A percentile compares a stretch with the other conserved stretches of the same genome.
phyloP scores from a whole-genome alignment of 2,113 vertebrate genomes.

The Clupea harengus region DNA sequence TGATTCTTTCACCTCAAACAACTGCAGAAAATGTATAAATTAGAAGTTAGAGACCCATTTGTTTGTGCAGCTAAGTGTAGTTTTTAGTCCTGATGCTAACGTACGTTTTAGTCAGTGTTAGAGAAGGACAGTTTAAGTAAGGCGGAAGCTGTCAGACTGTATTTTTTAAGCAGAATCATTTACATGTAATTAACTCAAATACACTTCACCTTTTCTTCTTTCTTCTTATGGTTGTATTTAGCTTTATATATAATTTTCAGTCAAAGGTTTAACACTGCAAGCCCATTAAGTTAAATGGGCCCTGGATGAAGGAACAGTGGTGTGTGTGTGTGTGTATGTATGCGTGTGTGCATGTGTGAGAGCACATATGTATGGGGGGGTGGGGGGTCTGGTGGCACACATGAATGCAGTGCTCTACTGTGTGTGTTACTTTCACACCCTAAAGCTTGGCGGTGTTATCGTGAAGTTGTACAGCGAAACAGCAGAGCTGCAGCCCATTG shows the following conservation, averaged over 20 bases:
- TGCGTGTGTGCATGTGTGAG: slow-evolving; percentile 44
- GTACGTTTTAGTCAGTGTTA: no score
- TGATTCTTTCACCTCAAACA: neutral
- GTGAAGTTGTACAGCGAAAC: slow-evolving; percentile 35
- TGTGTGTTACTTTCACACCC: slow-evolving; percentile 50
- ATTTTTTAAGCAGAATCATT: no score
- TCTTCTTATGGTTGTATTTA: neutral
- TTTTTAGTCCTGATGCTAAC: no score
- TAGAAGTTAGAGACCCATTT: no score
- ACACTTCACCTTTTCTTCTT: neutral
- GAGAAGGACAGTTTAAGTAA: no score
- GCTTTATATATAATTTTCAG: neutral
- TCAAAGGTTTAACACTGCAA: neutral
- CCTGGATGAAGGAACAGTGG: neutral
- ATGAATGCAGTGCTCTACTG: neutral
- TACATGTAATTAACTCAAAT: no score
- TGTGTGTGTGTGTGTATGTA: slow-evolving; percentile 1
- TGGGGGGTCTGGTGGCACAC: slow-evolving; percentile 34
- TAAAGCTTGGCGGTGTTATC: slow-evolving; percentile 48
- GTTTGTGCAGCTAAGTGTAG: no score
- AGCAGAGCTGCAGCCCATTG: slow-evolving; percentile 51
- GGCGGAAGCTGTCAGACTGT: no score
- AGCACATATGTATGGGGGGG: slow-evolving; percentile 36
- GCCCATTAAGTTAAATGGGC: neutral
- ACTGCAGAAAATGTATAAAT: neutral